Evolutionary conservation across 2,797 vertebrate species (phyloP).

Genomic region (Ispidina lecontei): DNA sequence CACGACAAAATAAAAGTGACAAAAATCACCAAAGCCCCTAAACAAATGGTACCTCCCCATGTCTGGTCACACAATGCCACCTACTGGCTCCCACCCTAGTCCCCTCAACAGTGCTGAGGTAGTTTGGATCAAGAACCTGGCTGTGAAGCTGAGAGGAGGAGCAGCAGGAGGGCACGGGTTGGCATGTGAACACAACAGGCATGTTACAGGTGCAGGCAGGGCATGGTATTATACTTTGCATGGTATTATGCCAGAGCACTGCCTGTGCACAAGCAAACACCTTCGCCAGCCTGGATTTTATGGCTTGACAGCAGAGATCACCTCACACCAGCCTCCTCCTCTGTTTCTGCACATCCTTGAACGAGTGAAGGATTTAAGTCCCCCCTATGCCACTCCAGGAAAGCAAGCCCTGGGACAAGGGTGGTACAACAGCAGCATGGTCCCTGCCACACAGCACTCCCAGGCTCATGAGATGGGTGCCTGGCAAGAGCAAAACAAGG

Average conservation of each 20-base stretch:
- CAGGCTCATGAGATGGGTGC: too few species aligned
- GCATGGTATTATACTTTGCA: too few species aligned
- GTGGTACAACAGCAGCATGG: too few species aligned
- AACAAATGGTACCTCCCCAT: accelerated
- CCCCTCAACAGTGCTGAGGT: background rate
- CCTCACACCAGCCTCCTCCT: background rate
- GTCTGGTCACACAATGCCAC: conserved; percentile 61
- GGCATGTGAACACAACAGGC: background rate
- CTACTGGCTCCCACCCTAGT: background rate
- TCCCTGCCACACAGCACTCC: too few species aligned
- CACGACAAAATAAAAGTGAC: too few species aligned
- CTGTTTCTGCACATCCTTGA: accelerated
- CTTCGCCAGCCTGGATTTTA: background rate
- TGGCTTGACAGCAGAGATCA: background rate
- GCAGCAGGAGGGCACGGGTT: background rate
- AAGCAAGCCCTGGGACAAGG: background rate
- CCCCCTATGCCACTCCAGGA: background rate
- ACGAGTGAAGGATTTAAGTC: background rate
- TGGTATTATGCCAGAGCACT: background rate
- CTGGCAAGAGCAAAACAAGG: too few species aligned
- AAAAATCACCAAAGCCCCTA: accelerated
- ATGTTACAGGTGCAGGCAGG: background rate
- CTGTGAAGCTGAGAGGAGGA: background rate
- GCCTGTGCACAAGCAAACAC: accelerated
- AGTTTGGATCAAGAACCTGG: background rate